Base-by-base conservation (phyloP, 2,113 vertebrate genomes). In the Erinaceus europaeus region DNA sequence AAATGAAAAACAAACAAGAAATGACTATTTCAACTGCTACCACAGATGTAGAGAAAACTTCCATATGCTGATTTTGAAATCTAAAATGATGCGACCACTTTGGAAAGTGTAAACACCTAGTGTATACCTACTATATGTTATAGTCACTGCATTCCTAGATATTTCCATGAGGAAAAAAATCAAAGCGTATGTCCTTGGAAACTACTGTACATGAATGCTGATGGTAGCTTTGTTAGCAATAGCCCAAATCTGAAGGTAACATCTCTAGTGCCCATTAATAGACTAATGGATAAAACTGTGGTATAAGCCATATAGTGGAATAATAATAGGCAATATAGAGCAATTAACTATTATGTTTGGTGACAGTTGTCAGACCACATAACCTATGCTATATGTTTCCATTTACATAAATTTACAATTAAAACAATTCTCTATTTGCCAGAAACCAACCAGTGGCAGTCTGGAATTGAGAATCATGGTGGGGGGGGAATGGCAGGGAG, bases 341-440 rank as follows among this genome's bases (percentile, higher is more conserved):
- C 62, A 84, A 75, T 18, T 9, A 64, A 65, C 57, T n/a, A n/a
- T n/a, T n/a, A n/a, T n/a, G n/a, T n/a, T n/a, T n/a, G n/a, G n/a
- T n/a, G n/a, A n/a, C n/a, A n/a, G n/a, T n/a, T n/a, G n/a, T n/a
- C n/a, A n/a, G n/a, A n/a, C 23, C 13, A 18, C 64, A 67, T 84
- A 85, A n/a, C 38, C 48, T 4, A 77, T 50, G 11, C 8, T 57
- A 2, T 69, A 74, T 52, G 6, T 61, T 84, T 57, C 21, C 21
- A 75, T 53, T 89, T 76, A 76, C 64, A 68, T 48, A 29, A 62
- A 86, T 73, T 69, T 71, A 80, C 8, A 84, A 86, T 57, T 20
- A 42, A 71, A 81, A 75, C 34, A 23, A 75, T 62, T 73, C 44
- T 69, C 1, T 85, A 36, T 61, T 82, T 10, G 75, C 1, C 78